Evolutionary conservation across 2,113 vertebrate genomes (phyloP), one percentile per base, ranked within the genome.

Genomic region (Montifringilla adamsi): DNA sequence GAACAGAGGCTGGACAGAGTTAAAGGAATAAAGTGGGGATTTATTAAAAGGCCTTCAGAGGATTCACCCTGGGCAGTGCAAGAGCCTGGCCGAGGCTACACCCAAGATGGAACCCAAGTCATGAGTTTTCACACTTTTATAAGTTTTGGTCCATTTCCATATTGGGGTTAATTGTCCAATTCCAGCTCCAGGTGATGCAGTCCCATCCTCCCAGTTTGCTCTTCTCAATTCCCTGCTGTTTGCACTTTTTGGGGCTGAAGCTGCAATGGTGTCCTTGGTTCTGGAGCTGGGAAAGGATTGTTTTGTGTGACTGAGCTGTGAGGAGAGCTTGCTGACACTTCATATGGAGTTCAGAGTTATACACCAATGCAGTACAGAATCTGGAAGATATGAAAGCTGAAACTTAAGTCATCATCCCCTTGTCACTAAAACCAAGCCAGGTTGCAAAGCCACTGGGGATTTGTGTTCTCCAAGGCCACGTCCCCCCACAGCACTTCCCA

Each of bases 401-500:
- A 52, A 39, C 15, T 39, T 5, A 2, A 53, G 49, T 21, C 20
- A 31, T 39, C 49, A 52, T 39, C 49, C 20, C 35, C 68, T 2
- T 2, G 8, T 44, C 39, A 27, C 50, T 4, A 4, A 62, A 47
- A 41, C 55, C 52, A 63, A 62, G 62, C 33, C 18, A 24, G 41
- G 37, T 1, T 16, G 16, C 60, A 63, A 88, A 75, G 5, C 37
- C 0, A 0, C 12, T 0, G 1, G 35, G 58, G 31, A 87, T 50
- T 63, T 15, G 11, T 37, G 2, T 50, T 66, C 35, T 59, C 52
- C 0, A 0, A 59, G 58, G 60, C 67, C 41, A 9, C 10, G 0
- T 58, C 75, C 67, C 3, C 0, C 49, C 0, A 0, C 1, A 6
- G 14, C 0, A 1, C 63, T 66, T 83, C 50, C 72, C 84, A 5